Percentiles rank a stretch among this genome's conserved stretches.
Conservation (phyloP, 2,888 invertebrate genomes). For the Tipula confusa region DNA sequence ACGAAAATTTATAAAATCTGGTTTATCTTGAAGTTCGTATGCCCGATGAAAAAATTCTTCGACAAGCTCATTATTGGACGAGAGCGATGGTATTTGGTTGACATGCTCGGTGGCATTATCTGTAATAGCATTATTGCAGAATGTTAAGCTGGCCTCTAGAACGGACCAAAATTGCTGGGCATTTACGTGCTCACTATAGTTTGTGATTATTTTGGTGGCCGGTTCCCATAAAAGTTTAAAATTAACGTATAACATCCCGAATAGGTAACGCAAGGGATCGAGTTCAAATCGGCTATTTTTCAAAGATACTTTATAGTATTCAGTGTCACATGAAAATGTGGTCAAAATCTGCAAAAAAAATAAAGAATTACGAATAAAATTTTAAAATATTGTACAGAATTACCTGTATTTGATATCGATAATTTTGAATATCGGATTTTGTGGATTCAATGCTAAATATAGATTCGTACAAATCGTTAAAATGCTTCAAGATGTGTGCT, state of each 20-base stretch:
- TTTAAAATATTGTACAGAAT: background rate
- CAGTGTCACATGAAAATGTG: background rate
- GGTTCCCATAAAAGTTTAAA: slow-evolving; percentile 89
- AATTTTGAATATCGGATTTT: slow-evolving; percentile 68
- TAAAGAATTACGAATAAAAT: too few species aligned
- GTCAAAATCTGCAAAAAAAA: background rate
- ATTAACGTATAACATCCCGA: slow-evolving; percentile 79
- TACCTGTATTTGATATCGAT: slow-evolving; percentile 63
- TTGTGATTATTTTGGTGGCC: slow-evolving; percentile 65
- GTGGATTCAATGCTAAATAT: slow-evolving; percentile 66
- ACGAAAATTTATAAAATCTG: slow-evolving; percentile 72
- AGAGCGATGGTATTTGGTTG: background rate
- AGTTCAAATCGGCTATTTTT: slow-evolving; percentile 53
- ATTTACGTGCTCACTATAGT: slow-evolving; percentile 63
- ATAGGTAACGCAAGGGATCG: slow-evolving; percentile 70
- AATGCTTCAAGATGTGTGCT: slow-evolving; percentile 54
- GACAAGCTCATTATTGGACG: slow-evolving; percentile 29
- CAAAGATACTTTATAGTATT: slow-evolving; percentile 36
- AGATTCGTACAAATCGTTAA: background rate
- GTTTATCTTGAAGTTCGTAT: slow-evolving; percentile 49
- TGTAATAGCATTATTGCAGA: background rate
- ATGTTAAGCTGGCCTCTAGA: slow-evolving; percentile 52
- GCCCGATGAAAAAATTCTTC: background rate
- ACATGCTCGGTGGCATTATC: slow-evolving; percentile 48
- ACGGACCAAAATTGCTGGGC: slow-evolving; percentile 68